phyloP scores from a whole-genome alignment of 1,140 invertebrate genomes.

The Trichonephila inaurata region DNA sequence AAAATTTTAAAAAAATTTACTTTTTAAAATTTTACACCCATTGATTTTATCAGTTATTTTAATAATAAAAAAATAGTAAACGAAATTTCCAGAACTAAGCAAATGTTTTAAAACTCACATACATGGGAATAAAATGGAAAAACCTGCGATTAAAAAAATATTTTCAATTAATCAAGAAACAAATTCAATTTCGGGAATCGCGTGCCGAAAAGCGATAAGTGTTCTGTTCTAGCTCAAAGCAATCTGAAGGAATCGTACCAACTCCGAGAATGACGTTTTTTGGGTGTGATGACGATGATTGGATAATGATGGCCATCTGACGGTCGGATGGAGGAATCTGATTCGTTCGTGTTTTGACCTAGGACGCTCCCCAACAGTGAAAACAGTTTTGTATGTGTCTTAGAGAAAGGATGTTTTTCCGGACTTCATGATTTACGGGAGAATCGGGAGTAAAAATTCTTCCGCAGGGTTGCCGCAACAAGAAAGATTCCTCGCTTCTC shows the following conservation, averaged over 20 bases:
- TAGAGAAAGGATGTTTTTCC: not conserved
- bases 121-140: too few relatives aligned
- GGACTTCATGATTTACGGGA: constrained; percentile 31
- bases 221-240: constrained; percentile 10
- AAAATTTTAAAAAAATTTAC: too few relatives aligned
- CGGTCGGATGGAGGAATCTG: constrained; percentile 44
- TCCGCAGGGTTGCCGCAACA: not conserved
- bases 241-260: not conserved
- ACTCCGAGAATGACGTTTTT: constrained; percentile 55
- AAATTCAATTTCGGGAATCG: not conserved
- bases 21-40: too few relatives aligned
- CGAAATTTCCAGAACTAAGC: too few relatives aligned
- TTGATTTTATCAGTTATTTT: too few relatives aligned
- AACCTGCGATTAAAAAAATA: too few relatives aligned
- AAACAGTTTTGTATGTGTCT: not conserved
- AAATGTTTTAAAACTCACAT: too few relatives aligned
- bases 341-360: constrained; percentile 64
- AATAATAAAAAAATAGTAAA: too few relatives aligned
- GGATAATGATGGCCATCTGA: constrained; percentile 68
- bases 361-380: constrained; percentile 17
- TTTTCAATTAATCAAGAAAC: not conserved
- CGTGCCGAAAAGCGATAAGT: constrained; percentile 11
- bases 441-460: constrained; percentile 38
- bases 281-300: constrained; percentile 55
- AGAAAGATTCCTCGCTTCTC: not conserved